Percentiles rank a stretch among this genome's conserved stretches.
phyloP scores from a whole-genome alignment of 1,140 invertebrate genomes.

The Drosophila nigrodunni region DNA sequence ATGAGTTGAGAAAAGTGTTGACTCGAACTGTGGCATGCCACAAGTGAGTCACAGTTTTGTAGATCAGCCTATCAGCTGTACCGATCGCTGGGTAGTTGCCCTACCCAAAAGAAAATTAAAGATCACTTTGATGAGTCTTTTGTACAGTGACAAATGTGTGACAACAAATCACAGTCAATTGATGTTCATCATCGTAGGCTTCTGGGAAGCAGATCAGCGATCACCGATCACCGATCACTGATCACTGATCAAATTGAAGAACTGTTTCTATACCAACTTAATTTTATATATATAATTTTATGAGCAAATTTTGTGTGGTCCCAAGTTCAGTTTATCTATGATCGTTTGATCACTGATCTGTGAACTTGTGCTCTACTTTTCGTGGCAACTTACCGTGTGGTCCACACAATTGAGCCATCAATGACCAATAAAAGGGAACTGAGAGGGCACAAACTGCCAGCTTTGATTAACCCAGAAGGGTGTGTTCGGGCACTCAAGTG shows the following conservation, averaged over 20 bases:
- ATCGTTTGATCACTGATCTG: conserved; percentile 19
- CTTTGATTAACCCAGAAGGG: conserved; percentile 75
- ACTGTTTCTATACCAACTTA: not conserved
- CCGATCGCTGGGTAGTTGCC: not conserved
- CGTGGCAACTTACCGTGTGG: conserved; percentile 70
- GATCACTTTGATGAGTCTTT: conserved; percentile 56
- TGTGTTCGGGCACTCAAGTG: conserved; percentile 75
- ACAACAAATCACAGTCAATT: conserved; percentile 69
- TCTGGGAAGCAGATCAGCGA: not conserved
- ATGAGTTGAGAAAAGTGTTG: conserved; percentile 56
- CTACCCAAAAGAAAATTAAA: conserved; percentile 26
- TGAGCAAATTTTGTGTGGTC: not conserved
- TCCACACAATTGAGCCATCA: conserved; percentile 78
- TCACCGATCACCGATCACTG: conserved; percentile 49
- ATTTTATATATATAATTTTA: not conserved
- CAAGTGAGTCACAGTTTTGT: conserved; percentile 67
- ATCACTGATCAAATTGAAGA: conserved; percentile 25
- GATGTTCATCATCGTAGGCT: conserved; percentile 55
- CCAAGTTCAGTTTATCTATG: not conserved
- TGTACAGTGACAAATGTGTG: conserved; percentile 74
- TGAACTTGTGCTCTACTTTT: conserved; percentile 65
- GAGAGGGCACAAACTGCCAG: conserved; percentile 48
- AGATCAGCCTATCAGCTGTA: conserved; percentile 49
- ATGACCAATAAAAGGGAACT: conserved; percentile 27
- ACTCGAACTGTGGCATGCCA: conserved; percentile 38